Base-by-base conservation (phyloP, 2,113 vertebrate genomes). In the Amazona guildingii region DNA sequence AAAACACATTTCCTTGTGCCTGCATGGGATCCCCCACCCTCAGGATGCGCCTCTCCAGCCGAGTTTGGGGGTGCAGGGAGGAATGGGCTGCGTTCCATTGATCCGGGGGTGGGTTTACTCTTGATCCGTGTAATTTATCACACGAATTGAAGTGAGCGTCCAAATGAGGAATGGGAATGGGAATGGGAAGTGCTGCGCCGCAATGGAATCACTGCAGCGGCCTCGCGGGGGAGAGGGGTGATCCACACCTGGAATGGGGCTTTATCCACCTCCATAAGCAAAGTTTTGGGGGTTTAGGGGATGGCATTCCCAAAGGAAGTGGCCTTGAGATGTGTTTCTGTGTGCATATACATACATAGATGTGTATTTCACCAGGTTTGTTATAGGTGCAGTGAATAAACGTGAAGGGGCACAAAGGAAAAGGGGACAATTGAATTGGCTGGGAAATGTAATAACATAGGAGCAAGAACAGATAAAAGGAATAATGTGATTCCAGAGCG, bases 381-480 rank as follows among this genome's bases (percentile, higher is more conserved):
- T 90, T 73, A 76, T 4, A 93, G 92, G 72, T 4, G 11, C 52
- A n/a, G 70, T 76, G 92, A 86, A 85, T 90, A 92, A 95, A 88
- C 63, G 33, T 12, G 52, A 93, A 21, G 54, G 46, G 52, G 14
- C 9, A 7, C 57, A 63, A 74, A 48, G 24, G 17, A 66, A 59
- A 48, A 35, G 24, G 69, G 49, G 88, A 90, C 59, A 59, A 92
- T 86, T 93, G 77, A 86, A 95, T 95, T 81, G 74, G 64, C 25
- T 35, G 13, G 83, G 74, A 96, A 96, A 94, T 51, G 92, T 59
- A 95, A 39, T 78, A 66, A 64, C 17, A 11, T 21, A 24, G 81
- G 85, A 84, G 83, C 51, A 77, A 92, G 74, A 91, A 73, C 16
- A 94, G 94, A 61, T 79, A 54, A 94, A 91, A 95, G 92, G 83